Base-by-base conservation (phyloP, 1,140 invertebrate genomes). In the Cotesia vestalis region DNA sequence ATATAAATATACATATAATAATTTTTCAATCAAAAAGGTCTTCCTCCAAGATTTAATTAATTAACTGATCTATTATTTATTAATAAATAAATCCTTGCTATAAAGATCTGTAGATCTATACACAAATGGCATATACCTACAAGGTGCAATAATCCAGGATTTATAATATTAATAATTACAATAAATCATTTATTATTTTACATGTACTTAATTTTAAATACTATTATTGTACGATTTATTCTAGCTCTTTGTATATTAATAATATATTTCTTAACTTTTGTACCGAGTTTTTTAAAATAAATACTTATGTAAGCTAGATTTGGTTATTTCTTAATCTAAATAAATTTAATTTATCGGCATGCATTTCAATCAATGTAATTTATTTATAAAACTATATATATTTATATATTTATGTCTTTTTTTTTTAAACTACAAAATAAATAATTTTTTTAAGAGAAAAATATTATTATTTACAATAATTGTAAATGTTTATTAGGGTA, bases 251-350 rank as follows among this genome's bases (percentile, higher is more conserved):
- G 12, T 55, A 17, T 55, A 55, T 55, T 55, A 9, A 55, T 55
- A n/a, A 55, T 55, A 17, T 55, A 55, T 55, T 55, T 14, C 53
- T 55, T 55, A 55, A 55, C 53, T 55, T 55, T 55, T 55, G 12
- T 55, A 55, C 53, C 4, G 17, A 55, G n/a, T 55, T 55, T 55
- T 55, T 55, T 5, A 55, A 55, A 55, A 46, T 46, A 46, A 46
- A 46, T 46, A 46, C 40, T 46, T 46, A 46, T 46, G 40, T 46
- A 46, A 46, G 11, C 40, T 46, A 46, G 40, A 46, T 46, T 46
- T 46, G 27, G 3, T 27, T 46, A 46, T 46, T 46, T 46, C 11
- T 46, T 46, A 46, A 9, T 46, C 11, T 46, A 9, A 4, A 46
- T 27, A 27, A 27, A 5, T 8, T 0, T 46, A 46, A 46, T 46